A percentile compares a stretch with the other conserved stretches of the same genome.
Conservation (phyloP, 2,797 vertebrate species). For the Chelonia mydas region DNA sequence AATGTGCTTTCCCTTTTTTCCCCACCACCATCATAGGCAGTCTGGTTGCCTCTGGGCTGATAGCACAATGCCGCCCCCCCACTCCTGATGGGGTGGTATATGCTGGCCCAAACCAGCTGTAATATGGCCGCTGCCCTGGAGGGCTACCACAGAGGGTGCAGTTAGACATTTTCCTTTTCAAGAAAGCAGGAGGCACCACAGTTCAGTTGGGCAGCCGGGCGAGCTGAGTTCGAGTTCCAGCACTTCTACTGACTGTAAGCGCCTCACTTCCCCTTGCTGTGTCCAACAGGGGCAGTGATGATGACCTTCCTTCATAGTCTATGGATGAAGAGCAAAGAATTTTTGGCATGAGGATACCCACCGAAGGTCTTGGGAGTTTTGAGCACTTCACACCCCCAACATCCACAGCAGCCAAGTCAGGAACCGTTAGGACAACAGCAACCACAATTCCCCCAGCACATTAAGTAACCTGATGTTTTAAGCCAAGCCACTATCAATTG, state of each 20-base stretch:
- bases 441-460: not conserved
- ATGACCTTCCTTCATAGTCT: not conserved
- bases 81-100: too few relatives aligned
- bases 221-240: not conserved
- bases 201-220: not conserved
- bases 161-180: not conserved
- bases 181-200: not conserved
- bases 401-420: not conserved
- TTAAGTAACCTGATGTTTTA: not conserved
- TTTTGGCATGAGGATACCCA: not conserved
- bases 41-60: not conserved
- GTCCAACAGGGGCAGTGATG: too few relatives aligned
- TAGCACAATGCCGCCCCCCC: not conserved
- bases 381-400: too few relatives aligned
- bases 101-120: not conserved
- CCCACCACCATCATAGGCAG: not conserved
- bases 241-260: accelerated
- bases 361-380: not conserved
- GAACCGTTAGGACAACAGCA: not conserved
- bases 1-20: too few relatives aligned
- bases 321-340: not conserved
- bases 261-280: not conserved
- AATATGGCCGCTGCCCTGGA: not conserved
- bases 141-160: too few relatives aligned
- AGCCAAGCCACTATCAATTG: not conserved